These are phyloP conservation scores for Drosophila barbarae DNA, from an alignment of 2,888 invertebrate genomes.

Conservation along the genomic window DNA sequence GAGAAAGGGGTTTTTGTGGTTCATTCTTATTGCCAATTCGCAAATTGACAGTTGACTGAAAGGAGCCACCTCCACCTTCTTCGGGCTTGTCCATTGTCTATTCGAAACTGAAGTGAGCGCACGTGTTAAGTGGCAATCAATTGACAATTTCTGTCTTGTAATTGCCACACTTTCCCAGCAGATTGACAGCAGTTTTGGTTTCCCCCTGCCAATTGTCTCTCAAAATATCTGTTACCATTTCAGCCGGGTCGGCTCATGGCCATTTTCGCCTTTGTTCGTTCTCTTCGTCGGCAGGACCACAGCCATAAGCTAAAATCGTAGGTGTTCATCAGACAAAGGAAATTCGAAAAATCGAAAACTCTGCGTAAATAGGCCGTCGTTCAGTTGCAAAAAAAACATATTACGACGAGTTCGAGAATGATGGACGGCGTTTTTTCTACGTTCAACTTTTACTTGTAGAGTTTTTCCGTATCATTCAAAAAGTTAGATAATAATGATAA, in stretches of 20 bases:
- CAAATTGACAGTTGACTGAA: constrained; percentile 30
- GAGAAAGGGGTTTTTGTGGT: constrained; percentile 15
- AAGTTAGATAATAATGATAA: no score
- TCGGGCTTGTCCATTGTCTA: constrained; percentile 8
- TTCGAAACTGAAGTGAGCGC: constrained; percentile 36
- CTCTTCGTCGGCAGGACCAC: not conserved
- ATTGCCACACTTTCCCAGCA: constrained; percentile 55
- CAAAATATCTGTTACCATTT: constrained; percentile 20
- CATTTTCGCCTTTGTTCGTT: constrained; percentile 1
- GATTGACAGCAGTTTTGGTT: constrained; percentile 17
- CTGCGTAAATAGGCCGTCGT: no score
- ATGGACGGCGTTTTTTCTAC: no score
- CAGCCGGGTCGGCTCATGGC: not conserved
- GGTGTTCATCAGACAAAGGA: not conserved
- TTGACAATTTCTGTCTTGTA: constrained; percentile 54
- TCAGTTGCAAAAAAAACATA: no score
- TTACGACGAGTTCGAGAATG: no score
- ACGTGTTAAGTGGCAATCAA: constrained; percentile 64
- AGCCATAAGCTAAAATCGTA: constrained; percentile 22
- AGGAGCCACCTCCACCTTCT: not conserved
- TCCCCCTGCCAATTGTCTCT: constrained; percentile 4
- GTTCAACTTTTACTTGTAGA: no score
- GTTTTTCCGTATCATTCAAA: no score
- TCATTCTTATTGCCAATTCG: constrained; percentile 5
- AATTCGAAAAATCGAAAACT: not conserved